A percentile compares a stretch with the other conserved stretches of the same genome.
phyloP scores from a whole-genome alignment of 2,797 vertebrate genomes.

The Betta splendens region DNA sequence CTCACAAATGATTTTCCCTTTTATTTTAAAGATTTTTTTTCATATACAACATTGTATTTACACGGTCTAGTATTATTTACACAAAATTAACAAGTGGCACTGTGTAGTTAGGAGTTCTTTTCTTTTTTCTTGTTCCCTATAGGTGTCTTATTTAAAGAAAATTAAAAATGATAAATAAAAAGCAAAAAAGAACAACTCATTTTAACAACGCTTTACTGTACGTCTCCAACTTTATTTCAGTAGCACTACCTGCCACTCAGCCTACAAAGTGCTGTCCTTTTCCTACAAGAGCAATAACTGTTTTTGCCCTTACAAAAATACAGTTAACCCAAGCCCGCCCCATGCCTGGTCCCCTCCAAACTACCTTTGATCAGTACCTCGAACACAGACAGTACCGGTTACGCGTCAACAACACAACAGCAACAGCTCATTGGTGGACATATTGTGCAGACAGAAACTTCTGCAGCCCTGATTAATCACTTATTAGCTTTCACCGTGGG shows the following conservation, averaged over 20 bases:
- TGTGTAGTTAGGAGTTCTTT: slow-evolving; percentile 79
- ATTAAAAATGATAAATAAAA: slow-evolving; percentile 78
- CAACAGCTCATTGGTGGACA: slow-evolving; percentile 46
- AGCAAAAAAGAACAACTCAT: slow-evolving; percentile 44
- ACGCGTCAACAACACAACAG: slow-evolving; percentile 52
- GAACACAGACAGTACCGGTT: slow-evolving; percentile 48
- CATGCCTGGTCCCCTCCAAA: slow-evolving; percentile 23
- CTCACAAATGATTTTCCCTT: slow-evolving; percentile 80
- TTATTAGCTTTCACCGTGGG: slow-evolving; percentile 28
- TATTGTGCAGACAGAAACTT: slow-evolving; percentile 45
- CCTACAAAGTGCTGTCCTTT: slow-evolving; percentile 81
- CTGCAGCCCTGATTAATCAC: slow-evolving; percentile 29
- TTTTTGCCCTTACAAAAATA: slow-evolving; percentile 73
- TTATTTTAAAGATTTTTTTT: slow-evolving; percentile 86
- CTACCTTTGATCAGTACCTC: slow-evolving; percentile 60
- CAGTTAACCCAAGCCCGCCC: slow-evolving; percentile 45
- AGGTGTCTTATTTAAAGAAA: slow-evolving; percentile 73
- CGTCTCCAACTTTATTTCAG: slow-evolving; percentile 63
- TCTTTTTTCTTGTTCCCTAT: slow-evolving; percentile 70
- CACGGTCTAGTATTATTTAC: slow-evolving; percentile 85
- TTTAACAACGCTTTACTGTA: slow-evolving; percentile 64
- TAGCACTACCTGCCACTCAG: slow-evolving; percentile 75
- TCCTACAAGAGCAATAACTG: slow-evolving; percentile 58
- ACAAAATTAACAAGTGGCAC: slow-evolving; percentile 86
- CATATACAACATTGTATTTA: slow-evolving; percentile 89